Evolutionary conservation across 2,113 vertebrate genomes (phyloP).

Genomic region (Mus spicilegus): DNA sequence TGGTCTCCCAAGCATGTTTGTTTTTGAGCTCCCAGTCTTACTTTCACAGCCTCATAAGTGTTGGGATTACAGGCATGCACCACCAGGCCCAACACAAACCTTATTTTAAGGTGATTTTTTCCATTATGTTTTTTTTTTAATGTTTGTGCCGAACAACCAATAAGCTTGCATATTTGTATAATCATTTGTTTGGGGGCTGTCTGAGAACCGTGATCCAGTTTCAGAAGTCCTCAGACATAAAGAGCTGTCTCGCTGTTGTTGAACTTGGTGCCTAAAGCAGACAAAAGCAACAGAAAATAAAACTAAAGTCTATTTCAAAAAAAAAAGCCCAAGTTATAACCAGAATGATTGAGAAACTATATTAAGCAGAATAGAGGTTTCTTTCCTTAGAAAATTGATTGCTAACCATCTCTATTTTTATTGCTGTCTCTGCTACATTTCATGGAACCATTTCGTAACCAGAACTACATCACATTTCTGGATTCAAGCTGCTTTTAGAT

Average conservation of each 20-base stretch:
- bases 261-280: background rate
- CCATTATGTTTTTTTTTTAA: background rate
- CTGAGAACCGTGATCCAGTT: background rate
- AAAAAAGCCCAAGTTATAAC: constrained; percentile 5
- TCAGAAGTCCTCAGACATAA: background rate
- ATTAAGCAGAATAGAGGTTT: constrained; percentile 22
- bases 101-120: background rate
- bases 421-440: background rate
- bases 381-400: constrained; percentile 8
- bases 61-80: background rate
- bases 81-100: background rate
- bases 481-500: background rate
- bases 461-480: background rate
- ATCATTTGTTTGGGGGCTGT: constrained; percentile 24
- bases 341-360: constrained; percentile 39
- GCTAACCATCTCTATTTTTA: constrained; percentile 28
- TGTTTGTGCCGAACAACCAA: background rate
- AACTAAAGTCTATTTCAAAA: constrained; percentile 17
- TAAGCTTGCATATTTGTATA: background rate
- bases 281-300: constrained; percentile 53
- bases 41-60: background rate
- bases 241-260: background rate
- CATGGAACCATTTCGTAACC: background rate
- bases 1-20: background rate
- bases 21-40: background rate